phyloP scores from a whole-genome alignment of 2,113 vertebrate species.

The Dendrocopos noguchii region DNA sequence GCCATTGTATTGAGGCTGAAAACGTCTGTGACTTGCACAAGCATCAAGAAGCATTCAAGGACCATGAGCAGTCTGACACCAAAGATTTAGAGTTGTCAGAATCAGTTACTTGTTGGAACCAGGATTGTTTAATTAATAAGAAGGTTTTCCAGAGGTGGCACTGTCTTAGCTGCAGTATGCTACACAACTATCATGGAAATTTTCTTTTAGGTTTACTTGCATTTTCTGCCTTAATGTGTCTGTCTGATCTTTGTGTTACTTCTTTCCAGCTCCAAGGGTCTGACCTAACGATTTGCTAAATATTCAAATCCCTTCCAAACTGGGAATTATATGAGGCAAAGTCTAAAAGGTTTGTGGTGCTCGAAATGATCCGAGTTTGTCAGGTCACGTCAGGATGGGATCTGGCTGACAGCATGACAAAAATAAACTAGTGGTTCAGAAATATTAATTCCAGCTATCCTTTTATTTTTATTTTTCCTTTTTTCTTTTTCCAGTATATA shows the following conservation, averaged over 20 bases:
- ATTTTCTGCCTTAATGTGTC: background rate
- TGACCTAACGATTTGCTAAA: background rate
- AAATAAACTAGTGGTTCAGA: background rate
- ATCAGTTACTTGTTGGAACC: background rate
- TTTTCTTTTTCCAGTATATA: background rate
- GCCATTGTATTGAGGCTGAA: background rate
- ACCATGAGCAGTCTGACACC: background rate
- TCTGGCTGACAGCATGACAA: background rate
- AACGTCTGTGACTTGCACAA: background rate
- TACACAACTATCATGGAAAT: background rate
- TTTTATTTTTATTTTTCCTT: background rate
- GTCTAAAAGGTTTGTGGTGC: background rate
- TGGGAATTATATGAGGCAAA: background rate
- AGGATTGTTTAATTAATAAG: background rate
- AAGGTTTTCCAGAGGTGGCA: background rate
- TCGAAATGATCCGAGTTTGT: background rate
- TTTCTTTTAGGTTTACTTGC: background rate
- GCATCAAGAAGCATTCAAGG: background rate
- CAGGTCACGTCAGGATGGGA: rapidly evolving
- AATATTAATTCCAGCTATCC: background rate
- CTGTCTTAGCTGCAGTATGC: background rate
- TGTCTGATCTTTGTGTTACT: background rate
- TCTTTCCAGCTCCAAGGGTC: background rate
- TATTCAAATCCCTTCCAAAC: background rate
- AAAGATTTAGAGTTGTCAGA: background rate